Evolutionary conservation across 1,140 invertebrate species (phyloP).

Genomic region (Bombus superbus): DNA sequence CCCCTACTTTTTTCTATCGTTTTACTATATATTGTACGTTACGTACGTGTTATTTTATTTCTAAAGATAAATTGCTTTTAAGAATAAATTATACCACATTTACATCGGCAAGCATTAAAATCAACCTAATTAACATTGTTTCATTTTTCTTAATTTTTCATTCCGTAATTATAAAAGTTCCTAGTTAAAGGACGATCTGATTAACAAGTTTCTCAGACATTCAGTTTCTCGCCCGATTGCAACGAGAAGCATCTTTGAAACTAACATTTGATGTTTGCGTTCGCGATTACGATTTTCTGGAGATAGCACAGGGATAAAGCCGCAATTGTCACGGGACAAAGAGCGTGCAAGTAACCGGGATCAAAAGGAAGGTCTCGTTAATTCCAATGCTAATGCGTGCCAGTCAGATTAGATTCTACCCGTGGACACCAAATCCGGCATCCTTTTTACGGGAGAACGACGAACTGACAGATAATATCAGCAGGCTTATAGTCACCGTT

Average conservation of each 20-base stretch:
- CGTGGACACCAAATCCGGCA: constrained; percentile 43
- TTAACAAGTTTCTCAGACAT: not conserved
- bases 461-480: constrained; percentile 66
- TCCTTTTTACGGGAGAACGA: constrained; percentile 55
- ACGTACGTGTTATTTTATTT: no score
- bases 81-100: no score
- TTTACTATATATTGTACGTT: no score
- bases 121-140: no score
- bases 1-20: no score
- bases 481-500: constrained; percentile 31
- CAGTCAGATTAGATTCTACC: constrained; percentile 56
- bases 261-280: not conserved
- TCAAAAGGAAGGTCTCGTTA: constrained; percentile 46
- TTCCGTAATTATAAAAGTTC: no score
- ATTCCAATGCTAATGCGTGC: constrained; percentile 41
- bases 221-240: no score
- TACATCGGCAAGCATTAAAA: no score
- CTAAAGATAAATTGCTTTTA: no score
- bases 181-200: no score
- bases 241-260: not conserved
- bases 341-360: not conserved
- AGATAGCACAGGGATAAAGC: not conserved
- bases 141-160: no score
- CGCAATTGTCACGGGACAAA: constrained; percentile 24
- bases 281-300: constrained; percentile 17